Conservation (phyloP, 2,888 invertebrate species). For the Brenthis ino region DNA sequence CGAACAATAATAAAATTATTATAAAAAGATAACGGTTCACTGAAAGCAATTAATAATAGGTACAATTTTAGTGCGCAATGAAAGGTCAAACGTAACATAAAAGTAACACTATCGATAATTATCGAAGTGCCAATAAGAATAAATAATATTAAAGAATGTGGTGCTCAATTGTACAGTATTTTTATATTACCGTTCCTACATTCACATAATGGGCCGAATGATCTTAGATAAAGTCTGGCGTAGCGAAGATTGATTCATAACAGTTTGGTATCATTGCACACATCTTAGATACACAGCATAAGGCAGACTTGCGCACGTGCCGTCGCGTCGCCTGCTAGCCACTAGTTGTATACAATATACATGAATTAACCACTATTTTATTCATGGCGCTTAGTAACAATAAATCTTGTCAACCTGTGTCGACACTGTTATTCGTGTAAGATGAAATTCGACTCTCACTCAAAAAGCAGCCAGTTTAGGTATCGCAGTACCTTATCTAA, state of each 20-base stretch:
- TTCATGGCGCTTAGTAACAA: slow-evolving; percentile 62
- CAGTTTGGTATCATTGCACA: slow-evolving; percentile 63
- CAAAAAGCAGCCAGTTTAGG: slow-evolving; percentile 54
- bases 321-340: slow-evolving; percentile 45
- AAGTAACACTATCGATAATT: too few species aligned
- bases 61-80: too few species aligned
- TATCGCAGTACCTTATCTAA: slow-evolving; percentile 54
- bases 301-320: slow-evolving; percentile 60
- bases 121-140: too few species aligned
- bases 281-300: slow-evolving; percentile 67
- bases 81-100: too few species aligned
- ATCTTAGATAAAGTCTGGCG: slow-evolving; percentile 66
- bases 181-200: neutral
- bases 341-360: slow-evolving; percentile 41
- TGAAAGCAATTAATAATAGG: neutral
- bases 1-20: slow-evolving; percentile 53
- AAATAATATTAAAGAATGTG: too few species aligned
- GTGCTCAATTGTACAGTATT: neutral
- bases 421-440: slow-evolving; percentile 58
- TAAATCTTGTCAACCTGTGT: slow-evolving; percentile 64
- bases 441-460: slow-evolving; percentile 69
- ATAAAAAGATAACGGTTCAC: slow-evolving; percentile 47
- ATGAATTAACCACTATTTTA: slow-evolving; percentile 55
- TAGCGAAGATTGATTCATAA: slow-evolving; percentile 76
- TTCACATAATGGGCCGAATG: slow-evolving; percentile 40